A percentile compares a stretch with the other conserved stretches of the same genome.
Conservation (phyloP, 1,140 invertebrate genomes). For the Vanessa atalanta region DNA sequence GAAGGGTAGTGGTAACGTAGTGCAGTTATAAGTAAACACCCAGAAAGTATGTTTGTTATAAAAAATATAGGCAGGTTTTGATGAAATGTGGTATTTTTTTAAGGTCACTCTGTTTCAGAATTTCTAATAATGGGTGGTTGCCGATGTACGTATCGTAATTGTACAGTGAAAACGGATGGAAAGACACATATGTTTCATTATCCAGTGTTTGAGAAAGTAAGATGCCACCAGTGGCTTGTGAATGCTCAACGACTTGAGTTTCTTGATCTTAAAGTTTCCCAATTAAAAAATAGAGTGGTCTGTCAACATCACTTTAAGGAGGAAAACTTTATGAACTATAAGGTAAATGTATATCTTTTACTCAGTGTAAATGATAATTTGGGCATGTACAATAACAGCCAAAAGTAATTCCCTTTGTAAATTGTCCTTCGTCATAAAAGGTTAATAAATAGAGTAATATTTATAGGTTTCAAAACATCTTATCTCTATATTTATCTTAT, state of each 20-base stretch:
- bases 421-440: not conserved
- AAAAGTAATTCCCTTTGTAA: not conserved
- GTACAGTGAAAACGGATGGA: constrained; percentile 76
- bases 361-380: no score
- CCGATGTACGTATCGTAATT: constrained; percentile 80
- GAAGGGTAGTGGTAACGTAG: no score
- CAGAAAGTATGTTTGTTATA: not conserved
- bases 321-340: constrained; percentile 80
- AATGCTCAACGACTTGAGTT: constrained; percentile 80
- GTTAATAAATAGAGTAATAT: no score
- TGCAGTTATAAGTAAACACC: no score
- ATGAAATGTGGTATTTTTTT: not conserved
- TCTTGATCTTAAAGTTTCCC: constrained; percentile 79
- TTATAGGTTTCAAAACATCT: no score
- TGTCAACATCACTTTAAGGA: constrained; percentile 82
- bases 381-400: no score
- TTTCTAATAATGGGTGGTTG: constrained; percentile 79
- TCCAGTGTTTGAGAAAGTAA: constrained; percentile 81
- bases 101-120: constrained; percentile 2
- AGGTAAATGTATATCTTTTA: constrained; percentile 44
- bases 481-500: no score
- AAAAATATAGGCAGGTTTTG: not conserved
- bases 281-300: constrained; percentile 82
- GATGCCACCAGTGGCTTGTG: constrained; percentile 81
- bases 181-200: constrained; percentile 83